Conservation (phyloP, 1,140 invertebrate genomes). For the Coelopa frigida region DNA sequence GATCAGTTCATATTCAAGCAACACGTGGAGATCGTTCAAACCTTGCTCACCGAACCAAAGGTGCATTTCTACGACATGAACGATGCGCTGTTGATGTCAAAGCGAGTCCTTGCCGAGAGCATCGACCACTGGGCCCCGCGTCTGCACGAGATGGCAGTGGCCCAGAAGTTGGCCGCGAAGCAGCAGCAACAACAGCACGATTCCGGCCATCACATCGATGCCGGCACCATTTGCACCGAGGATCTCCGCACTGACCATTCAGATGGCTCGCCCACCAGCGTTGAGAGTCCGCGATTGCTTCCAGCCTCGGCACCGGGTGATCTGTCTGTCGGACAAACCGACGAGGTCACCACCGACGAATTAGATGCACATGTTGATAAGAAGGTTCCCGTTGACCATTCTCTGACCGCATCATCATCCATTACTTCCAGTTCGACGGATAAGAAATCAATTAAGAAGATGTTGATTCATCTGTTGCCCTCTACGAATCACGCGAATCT, state of each 20-base stretch:
- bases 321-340: neutral
- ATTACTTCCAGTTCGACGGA: constrained; percentile 31
- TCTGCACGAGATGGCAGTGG: constrained; percentile 27
- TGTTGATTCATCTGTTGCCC: constrained; percentile 61
- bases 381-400: constrained; percentile 26
- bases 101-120: constrained; percentile 35
- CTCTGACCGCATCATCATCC: constrained; percentile 23
- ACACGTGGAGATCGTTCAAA: constrained; percentile 66
- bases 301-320: constrained; percentile 4
- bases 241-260: constrained; percentile 29
- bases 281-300: constrained; percentile 1
- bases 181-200: constrained; percentile 15
- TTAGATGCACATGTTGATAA: constrained; percentile 16
- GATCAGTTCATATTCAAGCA: constrained; percentile 65
- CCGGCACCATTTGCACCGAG: constrained; percentile 39
- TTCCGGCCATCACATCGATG: constrained; percentile 19
- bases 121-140: constrained; percentile 38
- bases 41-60: constrained; percentile 42
- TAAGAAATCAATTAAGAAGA: constrained; percentile 62
- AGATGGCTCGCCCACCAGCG: neutral
- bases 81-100: constrained; percentile 34
- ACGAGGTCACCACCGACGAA: constrained; percentile 12
- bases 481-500: constrained; percentile 46
- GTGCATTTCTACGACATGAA: constrained; percentile 31
- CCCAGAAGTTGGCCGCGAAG: constrained; percentile 24